Percentiles rank a stretch among this genome's conserved stretches.
These are phyloP conservation scores for Leptinotarsa lineolata DNA, from an alignment of 1,140 invertebrate genomes.

Conservation along the genomic window DNA sequence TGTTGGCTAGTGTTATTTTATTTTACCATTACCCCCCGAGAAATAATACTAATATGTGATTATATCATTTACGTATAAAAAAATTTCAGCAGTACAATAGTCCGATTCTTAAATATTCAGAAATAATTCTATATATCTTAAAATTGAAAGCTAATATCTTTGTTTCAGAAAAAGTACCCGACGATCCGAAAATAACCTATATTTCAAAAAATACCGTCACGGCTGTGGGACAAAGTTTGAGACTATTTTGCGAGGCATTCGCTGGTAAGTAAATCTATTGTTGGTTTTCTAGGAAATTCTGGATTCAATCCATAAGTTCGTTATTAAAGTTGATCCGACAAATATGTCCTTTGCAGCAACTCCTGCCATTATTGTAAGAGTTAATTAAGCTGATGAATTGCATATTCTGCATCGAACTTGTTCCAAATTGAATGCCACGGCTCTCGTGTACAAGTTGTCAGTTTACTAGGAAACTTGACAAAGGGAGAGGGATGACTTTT, in stretches of 20 bases:
- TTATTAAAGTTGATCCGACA: too few relatives aligned
- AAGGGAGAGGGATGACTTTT: not conserved
- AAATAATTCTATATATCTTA: slow-evolving; percentile 10
- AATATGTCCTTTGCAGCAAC: too few relatives aligned
- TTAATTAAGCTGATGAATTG: not conserved
- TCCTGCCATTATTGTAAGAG: too few relatives aligned
- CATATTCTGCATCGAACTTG: not conserved
- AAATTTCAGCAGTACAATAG: too few relatives aligned
- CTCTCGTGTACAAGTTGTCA: too few relatives aligned
- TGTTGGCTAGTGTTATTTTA: too few relatives aligned
- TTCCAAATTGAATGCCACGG: not conserved
- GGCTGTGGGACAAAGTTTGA: slow-evolving; percentile 62
- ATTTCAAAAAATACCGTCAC: slow-evolving; percentile 61
- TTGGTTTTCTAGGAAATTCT: too few relatives aligned
- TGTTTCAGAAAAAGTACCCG: slow-evolving; percentile 61
- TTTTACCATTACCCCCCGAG: too few relatives aligned
- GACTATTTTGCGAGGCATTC: slow-evolving; percentile 77
- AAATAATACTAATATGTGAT: too few relatives aligned
- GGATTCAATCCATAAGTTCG: too few relatives aligned
- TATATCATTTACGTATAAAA: too few relatives aligned
- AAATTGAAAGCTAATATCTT: not conserved
- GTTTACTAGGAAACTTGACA: not conserved
- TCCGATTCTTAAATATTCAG: too few relatives aligned
- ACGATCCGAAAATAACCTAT: slow-evolving; percentile 63
- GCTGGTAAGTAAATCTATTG: slow-evolving; percentile 61